Evolutionary conservation across 2,888 invertebrate genomes (phyloP).

Genomic region (Drosophila koepferae): DNA sequence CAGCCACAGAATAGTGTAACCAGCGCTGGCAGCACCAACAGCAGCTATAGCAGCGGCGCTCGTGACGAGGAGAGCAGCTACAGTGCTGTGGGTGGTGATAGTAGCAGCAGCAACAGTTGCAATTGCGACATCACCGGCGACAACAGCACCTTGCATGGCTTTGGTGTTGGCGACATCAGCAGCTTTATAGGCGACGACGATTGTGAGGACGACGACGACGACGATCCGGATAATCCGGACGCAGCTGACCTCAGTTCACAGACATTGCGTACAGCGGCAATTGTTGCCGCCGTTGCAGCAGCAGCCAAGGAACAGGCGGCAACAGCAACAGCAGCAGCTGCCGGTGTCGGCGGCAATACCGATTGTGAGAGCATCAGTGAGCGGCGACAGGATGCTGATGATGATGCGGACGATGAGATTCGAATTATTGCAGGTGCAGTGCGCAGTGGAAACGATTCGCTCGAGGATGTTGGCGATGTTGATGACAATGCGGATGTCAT

Average conservation of each 20-base stretch:
- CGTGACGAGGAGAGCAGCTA: constrained; percentile 70
- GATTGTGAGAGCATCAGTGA: constrained; percentile 75
- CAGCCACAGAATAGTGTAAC: constrained; percentile 73
- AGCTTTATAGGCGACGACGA: constrained; percentile 78
- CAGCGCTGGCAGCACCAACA: constrained; percentile 71
- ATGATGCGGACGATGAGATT: constrained; percentile 60
- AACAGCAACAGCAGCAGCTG: constrained; percentile 41
- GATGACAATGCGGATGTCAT: constrained; percentile 75
- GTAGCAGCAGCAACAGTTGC: constrained; percentile 82
- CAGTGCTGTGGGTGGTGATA: constrained; percentile 68
- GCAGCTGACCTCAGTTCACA: constrained; percentile 62
- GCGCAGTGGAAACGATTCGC: constrained; percentile 65
- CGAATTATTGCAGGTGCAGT: constrained; percentile 54
- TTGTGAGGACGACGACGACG: constrained; percentile 60
- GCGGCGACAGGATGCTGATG: constrained; percentile 60
- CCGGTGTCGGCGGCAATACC: constrained; percentile 46
- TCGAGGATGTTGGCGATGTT: constrained; percentile 70
- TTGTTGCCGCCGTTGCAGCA: constrained; percentile 72
- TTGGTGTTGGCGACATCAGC: constrained; percentile 79
- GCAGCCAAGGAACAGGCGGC: constrained; percentile 62
- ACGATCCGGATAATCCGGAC: constrained; percentile 55
- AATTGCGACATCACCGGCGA: constrained; percentile 83
- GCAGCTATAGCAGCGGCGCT: constrained; percentile 66
- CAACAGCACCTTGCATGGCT: constrained; percentile 82
- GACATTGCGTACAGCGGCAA: constrained; percentile 71